phyloP scores from a whole-genome alignment of 2,888 invertebrate species.

The Flexamia atlantica region DNA sequence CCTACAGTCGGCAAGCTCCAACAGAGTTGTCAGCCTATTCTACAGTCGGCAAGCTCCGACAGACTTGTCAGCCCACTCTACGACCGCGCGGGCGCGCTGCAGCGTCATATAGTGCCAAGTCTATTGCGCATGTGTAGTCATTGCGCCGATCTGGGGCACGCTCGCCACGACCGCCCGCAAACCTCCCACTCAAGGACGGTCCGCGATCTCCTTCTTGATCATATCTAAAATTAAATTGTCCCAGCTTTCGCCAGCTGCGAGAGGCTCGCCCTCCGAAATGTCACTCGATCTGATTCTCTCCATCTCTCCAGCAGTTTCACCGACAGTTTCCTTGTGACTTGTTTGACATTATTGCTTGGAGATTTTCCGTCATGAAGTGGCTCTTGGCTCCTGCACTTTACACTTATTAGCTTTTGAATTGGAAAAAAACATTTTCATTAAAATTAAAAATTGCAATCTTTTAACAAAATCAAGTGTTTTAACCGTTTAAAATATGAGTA shows the following conservation, averaged over 20 bases:
- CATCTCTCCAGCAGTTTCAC: slow-evolving; percentile 14
- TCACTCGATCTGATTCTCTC: slow-evolving; percentile 23
- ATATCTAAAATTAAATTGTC: slow-evolving; percentile 54
- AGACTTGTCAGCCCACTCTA: too few relatives aligned
- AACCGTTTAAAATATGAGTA: too few relatives aligned
- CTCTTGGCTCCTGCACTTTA: too few relatives aligned
- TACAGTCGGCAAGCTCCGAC: too few relatives aligned
- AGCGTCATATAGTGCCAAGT: background rate
- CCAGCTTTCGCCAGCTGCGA: slow-evolving; percentile 29
- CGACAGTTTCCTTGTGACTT: background rate
- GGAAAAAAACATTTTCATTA: too few relatives aligned
- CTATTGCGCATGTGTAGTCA: background rate
- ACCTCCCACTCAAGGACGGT: background rate
- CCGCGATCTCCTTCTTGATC: slow-evolving; percentile 14
- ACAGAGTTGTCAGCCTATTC: too few relatives aligned
- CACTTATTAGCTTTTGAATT: too few relatives aligned
- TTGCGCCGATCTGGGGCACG: slow-evolving; percentile 26
- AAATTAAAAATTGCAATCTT: too few relatives aligned
- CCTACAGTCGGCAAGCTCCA: too few relatives aligned
- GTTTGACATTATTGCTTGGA: too few relatives aligned
- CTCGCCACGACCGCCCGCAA: slow-evolving; percentile 37
- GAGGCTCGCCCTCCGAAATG: slow-evolving; percentile 36
- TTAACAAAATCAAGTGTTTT: too few relatives aligned
- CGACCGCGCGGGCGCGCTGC: background rate
- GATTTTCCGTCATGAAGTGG: too few relatives aligned